Evolutionary conservation across 1,140 invertebrate genomes (phyloP).

Genomic region (Cherax quadricarinatus): DNA sequence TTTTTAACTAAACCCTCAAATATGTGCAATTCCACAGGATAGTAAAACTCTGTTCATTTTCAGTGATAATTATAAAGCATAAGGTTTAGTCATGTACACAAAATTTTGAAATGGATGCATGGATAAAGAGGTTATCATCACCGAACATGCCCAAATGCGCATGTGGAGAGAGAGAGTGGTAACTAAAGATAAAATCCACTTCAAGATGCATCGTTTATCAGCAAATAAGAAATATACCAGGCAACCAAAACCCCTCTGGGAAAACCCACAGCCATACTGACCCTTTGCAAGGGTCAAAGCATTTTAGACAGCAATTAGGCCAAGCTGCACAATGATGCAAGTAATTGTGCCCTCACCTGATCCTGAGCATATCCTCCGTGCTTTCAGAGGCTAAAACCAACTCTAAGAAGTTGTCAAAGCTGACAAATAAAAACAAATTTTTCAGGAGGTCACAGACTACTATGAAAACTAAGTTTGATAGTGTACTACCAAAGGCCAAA

Average conservation of each 20-base stretch:
- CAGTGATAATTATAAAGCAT: not conserved
- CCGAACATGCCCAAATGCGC: not conserved
- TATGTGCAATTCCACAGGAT: not conserved
- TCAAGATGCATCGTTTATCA: not conserved
- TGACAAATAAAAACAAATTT: slow-evolving; percentile 67
- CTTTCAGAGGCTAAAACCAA: slow-evolving; percentile 70
- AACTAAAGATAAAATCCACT: not conserved
- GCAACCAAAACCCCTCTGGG: not conserved
- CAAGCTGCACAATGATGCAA: slow-evolving; percentile 46
- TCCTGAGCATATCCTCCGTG: slow-evolving; percentile 60
- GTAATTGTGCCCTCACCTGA: slow-evolving; percentile 60
- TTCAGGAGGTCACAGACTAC: slow-evolving; percentile 53
- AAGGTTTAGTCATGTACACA: not conserved
- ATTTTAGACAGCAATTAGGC: slow-evolving; percentile 27
- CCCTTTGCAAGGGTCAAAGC: slow-evolving; percentile 25
- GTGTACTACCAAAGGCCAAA: slow-evolving; percentile 40
- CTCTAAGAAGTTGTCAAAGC: slow-evolving; percentile 70
- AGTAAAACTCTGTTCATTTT: not conserved
- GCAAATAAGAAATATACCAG: not conserved
- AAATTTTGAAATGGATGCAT: not conserved
- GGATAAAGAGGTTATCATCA: not conserved
- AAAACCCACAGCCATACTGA: slow-evolving; percentile 11
- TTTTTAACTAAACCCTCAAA: not conserved
- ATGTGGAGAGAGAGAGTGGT: not conserved
- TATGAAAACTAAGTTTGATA: slow-evolving; percentile 27